Evolutionary conservation across 2,888 invertebrate genomes (phyloP).

Genomic region (Agrotis segetum): DNA sequence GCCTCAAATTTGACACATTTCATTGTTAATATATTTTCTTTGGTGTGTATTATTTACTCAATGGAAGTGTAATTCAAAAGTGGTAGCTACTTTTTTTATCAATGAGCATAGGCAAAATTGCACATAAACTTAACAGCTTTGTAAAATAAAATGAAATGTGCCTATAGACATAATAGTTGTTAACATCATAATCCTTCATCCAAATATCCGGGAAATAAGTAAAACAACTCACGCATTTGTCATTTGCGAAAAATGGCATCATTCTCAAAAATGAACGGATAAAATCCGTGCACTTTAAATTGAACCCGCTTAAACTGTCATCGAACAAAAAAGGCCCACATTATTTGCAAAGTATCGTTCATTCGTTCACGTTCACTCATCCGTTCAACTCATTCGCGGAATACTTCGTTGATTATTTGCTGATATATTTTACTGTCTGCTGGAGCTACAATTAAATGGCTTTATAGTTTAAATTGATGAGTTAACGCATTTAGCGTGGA

Average conservation of each 20-base stretch:
- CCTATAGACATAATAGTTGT: too few relatives aligned
- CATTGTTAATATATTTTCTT: too few relatives aligned
- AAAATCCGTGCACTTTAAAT: slow-evolving; percentile 20
- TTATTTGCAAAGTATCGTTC: slow-evolving; percentile 59
- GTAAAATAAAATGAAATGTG: too few relatives aligned
- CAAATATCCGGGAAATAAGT: too few relatives aligned
- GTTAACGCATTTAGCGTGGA: neutral
- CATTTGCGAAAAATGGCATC: neutral
- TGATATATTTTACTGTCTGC: slow-evolving; percentile 52
- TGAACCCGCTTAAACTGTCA: slow-evolving; percentile 25
- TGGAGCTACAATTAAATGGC: slow-evolving; percentile 41
- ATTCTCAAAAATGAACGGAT: slow-evolving; percentile 1
- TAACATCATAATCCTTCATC: too few relatives aligned
- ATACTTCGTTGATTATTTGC: slow-evolving; percentile 63
- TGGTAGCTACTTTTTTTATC: too few relatives aligned
- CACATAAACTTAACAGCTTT: too few relatives aligned
- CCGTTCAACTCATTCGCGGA: slow-evolving; percentile 53
- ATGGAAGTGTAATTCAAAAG: too few relatives aligned
- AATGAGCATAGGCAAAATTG: too few relatives aligned
- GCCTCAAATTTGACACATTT: too few relatives aligned
- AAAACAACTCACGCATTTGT: too few relatives aligned
- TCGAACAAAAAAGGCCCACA: slow-evolving; percentile 40
- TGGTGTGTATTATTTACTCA: too few relatives aligned
- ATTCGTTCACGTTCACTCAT: slow-evolving; percentile 60
- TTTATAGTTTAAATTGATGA: slow-evolving; percentile 9